A percentile compares a stretch with the other conserved stretches of the same genome.
Conservation (phyloP, 2,113 vertebrate genomes). For the Andinoacara biseriatus region DNA sequence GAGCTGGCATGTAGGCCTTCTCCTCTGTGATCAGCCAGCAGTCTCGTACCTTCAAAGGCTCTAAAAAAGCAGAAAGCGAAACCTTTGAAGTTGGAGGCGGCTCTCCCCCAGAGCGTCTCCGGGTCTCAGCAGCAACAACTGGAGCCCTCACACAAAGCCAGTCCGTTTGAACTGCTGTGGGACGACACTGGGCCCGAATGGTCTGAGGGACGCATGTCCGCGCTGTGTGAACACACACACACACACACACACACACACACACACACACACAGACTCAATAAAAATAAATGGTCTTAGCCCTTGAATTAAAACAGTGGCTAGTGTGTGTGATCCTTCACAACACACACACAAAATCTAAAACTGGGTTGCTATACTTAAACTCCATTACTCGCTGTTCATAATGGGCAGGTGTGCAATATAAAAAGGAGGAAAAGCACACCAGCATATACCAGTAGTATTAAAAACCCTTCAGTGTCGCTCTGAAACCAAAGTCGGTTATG, state of each 20-base stretch:
- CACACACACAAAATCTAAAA: too few relatives aligned
- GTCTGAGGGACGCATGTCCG: constrained; percentile 37
- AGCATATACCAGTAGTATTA: too few relatives aligned
- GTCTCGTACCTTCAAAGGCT: constrained; percentile 60
- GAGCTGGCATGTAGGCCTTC: constrained; percentile 14
- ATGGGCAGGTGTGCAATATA: too few relatives aligned
- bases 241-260: not conserved
- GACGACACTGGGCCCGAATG: constrained; percentile 16
- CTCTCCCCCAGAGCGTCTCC: constrained; percentile 50
- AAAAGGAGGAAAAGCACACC: too few relatives aligned
- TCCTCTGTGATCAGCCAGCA: constrained; percentile 53
- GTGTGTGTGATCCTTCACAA: too few relatives aligned
- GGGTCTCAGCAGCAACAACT: constrained; percentile 30
- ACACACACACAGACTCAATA: too few relatives aligned
- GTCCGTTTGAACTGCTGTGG: constrained; percentile 61
- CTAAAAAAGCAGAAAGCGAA: constrained; percentile 50
- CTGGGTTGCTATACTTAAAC: not conserved
- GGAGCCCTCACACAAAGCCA: constrained; percentile 38
- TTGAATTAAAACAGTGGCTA: too few relatives aligned
- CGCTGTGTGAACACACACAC: not conserved
- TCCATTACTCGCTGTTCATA: too few relatives aligned
- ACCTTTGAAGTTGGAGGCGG: constrained; percentile 60
- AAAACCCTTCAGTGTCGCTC: too few relatives aligned
- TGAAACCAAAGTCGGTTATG: too few relatives aligned
- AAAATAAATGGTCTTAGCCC: too few relatives aligned